phyloP scores from a whole-genome alignment of 2,113 vertebrate species.

The Dermatemys mawii region DNA sequence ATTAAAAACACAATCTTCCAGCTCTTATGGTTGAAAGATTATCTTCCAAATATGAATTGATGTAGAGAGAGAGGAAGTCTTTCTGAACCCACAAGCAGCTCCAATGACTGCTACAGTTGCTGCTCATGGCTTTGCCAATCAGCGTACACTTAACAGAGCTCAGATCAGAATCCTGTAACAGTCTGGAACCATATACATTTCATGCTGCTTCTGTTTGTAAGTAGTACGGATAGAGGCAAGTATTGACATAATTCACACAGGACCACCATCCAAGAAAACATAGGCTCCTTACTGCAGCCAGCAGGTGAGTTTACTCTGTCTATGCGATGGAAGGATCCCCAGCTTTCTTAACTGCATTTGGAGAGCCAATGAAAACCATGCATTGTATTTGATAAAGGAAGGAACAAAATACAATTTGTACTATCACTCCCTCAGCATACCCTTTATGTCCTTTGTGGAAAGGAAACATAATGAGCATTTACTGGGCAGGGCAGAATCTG shows the following conservation, averaged over 20 bases:
- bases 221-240: neutral
- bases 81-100: neutral
- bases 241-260: neutral
- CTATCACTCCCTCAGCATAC: accelerated
- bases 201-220: neutral
- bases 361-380: neutral
- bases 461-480: neutral
- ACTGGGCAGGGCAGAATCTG: neutral
- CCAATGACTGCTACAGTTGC: neutral
- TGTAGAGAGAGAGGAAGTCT: neutral
- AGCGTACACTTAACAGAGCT: neutral
- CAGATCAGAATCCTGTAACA: neutral
- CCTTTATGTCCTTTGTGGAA: neutral
- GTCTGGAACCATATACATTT: neutral
- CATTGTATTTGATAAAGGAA: neutral
- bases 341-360: neutral
- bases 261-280: neutral
- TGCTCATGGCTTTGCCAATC: neutral
- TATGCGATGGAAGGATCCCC: neutral
- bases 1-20: neutral
- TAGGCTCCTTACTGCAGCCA: neutral
- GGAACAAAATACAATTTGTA: neutral
- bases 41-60: neutral
- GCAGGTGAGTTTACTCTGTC: neutral
- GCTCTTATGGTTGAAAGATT: neutral